Evolutionary conservation across 2,113 vertebrate genomes (phyloP), one percentile per base, ranked within the genome.

Genomic region (Paradoxurus hermaphroditus): DNA sequence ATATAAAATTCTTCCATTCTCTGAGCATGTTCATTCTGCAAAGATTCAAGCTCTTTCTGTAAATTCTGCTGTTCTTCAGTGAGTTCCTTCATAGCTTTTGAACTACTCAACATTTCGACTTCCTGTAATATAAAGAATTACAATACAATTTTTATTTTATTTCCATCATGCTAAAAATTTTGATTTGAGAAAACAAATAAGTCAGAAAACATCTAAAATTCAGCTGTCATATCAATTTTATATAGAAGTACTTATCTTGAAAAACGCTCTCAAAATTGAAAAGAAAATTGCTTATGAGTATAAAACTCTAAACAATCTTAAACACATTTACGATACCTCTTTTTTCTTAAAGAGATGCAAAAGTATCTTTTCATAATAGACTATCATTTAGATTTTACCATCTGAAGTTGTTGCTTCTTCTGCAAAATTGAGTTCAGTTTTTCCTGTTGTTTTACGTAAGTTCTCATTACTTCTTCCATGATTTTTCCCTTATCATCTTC

Each of bases 401-500:
- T 99, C 98, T 99, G 99, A 95, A 99, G 99, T 97, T 99, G 99
- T 96, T 99, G 99, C 95, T 99, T 99, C 98, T 99, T 99, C 97
- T 99, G 99, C 97, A 99, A 98, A 98, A 99, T 99, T 73, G 98
- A 98, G 96, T 99, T 99, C 5, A 99, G 99, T 96, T 99, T 99
- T 94, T 99, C 99, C 98, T 99, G 99, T 98, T 99, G 99, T 97
- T 99, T 99, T 97, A 99, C 98, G 87, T 99, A 99, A 97, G 99
- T 99, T 98, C 99, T 99, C 98, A 99, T 99, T 25, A 99, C 99
- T 99, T 99, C 99, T 98, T 99, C 99, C 98, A 99, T 99, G 95
- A 99, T 99, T 98, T 98, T 99, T 77, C 99, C 99, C 98, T 99
- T 99, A 98, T 99, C 99, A 56, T 99, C 99, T 97, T 99, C 99